Conservation (phyloP, 2,113 vertebrate genomes). For the Bothrops jararaca region DNA sequence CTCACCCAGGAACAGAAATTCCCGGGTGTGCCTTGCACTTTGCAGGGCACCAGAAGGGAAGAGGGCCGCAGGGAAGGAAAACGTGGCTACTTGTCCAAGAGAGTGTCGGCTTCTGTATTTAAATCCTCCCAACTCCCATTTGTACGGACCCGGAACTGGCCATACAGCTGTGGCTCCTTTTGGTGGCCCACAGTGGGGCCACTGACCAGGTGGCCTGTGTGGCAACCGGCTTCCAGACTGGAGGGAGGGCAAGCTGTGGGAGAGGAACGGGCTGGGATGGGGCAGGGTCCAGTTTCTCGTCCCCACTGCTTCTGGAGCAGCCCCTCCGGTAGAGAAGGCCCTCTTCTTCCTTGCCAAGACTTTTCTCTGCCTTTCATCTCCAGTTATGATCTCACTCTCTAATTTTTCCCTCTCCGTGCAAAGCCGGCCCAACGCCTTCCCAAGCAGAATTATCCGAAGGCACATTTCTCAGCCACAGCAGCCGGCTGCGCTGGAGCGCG, state of each 20-base stretch:
- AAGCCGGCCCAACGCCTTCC: slow-evolving; percentile 52
- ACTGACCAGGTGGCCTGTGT: background rate
- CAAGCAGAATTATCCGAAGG: slow-evolving; percentile 33
- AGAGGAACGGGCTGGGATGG: background rate
- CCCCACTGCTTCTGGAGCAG: slow-evolving; percentile 26
- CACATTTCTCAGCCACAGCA: slow-evolving; percentile 27
- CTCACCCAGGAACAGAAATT: background rate
- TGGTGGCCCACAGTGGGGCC: background rate
- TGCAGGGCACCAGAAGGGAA: background rate
- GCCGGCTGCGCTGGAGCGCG: slow-evolving; percentile 27
- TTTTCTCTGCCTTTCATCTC: slow-evolving; percentile 54
- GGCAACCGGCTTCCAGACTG: background rate
- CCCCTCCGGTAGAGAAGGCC: slow-evolving; percentile 4
- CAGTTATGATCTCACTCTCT: slow-evolving; percentile 60
- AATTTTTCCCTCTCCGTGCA: slow-evolving; percentile 58
- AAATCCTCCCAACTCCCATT: background rate
- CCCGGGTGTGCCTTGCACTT: background rate
- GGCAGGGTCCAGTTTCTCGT: background rate
- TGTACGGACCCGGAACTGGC: background rate
- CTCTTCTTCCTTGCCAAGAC: slow-evolving; percentile 45
- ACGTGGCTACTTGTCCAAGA: background rate
- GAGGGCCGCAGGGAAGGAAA: background rate
- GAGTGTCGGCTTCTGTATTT: background rate
- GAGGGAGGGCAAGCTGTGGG: background rate
- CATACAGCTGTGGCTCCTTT: background rate